Evolutionary conservation across 37 sponge, comb jelly and placozoan species (phyloP).

Genomic region (Ianthella basta): DNA sequence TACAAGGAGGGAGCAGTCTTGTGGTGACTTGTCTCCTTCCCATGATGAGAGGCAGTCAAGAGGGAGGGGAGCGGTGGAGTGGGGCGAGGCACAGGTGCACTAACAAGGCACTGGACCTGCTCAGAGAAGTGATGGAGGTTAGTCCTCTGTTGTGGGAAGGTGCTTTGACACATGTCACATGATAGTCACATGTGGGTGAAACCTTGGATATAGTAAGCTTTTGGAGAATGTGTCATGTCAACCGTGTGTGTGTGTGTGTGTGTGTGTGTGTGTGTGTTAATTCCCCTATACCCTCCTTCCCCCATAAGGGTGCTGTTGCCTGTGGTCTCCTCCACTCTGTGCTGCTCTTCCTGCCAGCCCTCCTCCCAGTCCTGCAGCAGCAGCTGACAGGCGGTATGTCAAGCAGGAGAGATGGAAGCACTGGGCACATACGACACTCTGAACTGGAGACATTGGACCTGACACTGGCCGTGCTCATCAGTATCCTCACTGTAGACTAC

Average conservation of each 20-base stretch:
- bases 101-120: neutral
- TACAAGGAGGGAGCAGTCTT: too few species aligned
- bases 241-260: slow-evolving; percentile 24
- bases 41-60: too few species aligned
- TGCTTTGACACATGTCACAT: neutral
- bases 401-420: too few species aligned
- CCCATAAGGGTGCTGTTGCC: neutral
- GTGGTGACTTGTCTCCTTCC: too few species aligned
- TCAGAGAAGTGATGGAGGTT: slow-evolving; percentile 11
- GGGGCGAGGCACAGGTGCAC: neutral
- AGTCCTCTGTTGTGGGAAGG: too few species aligned
- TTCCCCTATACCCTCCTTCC: neutral
- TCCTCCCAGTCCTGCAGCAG: neutral
- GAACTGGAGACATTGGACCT: too few species aligned
- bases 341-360: neutral
- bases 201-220: neutral
- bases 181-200: neutral
- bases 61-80: too few species aligned
- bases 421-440: too few species aligned
- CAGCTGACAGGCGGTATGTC: neutral
- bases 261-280: slow-evolving; percentile 23
- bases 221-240: neutral
- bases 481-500: too few species aligned
- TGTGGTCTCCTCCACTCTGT: neutral
- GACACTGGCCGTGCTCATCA: too few species aligned